Conservation (phyloP, 1,140 invertebrate species). For the Diuraphis noxia region DNA sequence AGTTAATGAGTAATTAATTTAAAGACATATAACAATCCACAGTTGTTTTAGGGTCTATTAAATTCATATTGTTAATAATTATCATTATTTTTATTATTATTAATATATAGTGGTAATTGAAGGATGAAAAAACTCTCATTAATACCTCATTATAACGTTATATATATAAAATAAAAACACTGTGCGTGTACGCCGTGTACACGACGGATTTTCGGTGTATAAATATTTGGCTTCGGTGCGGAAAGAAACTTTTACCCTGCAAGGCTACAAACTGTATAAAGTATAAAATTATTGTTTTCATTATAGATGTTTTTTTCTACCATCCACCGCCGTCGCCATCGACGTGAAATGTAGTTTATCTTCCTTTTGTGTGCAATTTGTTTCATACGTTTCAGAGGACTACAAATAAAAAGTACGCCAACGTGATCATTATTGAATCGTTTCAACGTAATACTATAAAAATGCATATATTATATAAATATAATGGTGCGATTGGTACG, state of each 20-base stretch:
- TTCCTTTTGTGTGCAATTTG: neutral
- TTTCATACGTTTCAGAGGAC: neutral
- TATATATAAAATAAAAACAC: neutral
- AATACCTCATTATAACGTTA: conserved; percentile 13
- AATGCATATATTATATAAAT: neutral
- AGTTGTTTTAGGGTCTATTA: no score
- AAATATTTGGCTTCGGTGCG: neutral
- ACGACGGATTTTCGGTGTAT: neutral
- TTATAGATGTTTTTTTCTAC: neutral
- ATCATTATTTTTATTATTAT: neutral
- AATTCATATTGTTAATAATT: no score
- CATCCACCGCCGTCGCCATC: neutral
- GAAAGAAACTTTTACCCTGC: neutral
- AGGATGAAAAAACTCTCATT: neutral
- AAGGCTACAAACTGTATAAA: no score
- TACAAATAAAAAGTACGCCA: neutral
- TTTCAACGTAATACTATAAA: neutral
- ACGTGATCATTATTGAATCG: neutral
- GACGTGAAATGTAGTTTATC: neutral
- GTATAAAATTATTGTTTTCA: neutral
- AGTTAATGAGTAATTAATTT: no score
- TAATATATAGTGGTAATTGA: neutral
- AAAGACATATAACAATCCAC: no score
- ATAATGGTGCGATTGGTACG: neutral
- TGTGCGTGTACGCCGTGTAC: neutral